phyloP scores from a whole-genome alignment of 2,113 vertebrate genomes.

The Hymenochirus boettgeri region DNA sequence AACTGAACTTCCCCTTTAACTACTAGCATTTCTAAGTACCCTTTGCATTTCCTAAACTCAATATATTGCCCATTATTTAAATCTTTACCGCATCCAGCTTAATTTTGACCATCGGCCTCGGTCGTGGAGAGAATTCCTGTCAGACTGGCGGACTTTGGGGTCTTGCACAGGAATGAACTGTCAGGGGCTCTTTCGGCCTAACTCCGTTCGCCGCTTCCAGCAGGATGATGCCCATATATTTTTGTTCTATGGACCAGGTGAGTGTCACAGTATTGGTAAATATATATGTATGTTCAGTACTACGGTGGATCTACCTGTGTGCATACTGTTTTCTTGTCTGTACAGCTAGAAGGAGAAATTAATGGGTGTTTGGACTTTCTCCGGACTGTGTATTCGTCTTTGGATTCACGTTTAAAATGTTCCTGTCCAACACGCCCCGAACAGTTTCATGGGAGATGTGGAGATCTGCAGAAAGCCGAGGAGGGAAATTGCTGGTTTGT shows the following conservation, averaged over 20 bases:
- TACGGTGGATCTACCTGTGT: too few species aligned
- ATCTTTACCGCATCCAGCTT: too few species aligned
- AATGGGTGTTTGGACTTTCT: constrained; percentile 81
- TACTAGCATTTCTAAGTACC: too few species aligned
- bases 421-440: constrained; percentile 75
- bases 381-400: constrained; percentile 70
- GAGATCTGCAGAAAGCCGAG: constrained; percentile 80
- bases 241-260: constrained; percentile 82
- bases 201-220: constrained; percentile 78
- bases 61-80: too few species aligned
- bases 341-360: constrained; percentile 79
- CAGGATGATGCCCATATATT: constrained; percentile 92
- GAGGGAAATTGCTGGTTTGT: too few species aligned
- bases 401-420: constrained; percentile 83
- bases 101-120: constrained; percentile 87
- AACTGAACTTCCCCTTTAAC: too few species aligned
- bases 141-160: constrained; percentile 86
- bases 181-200: constrained; percentile 76
- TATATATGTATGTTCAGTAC: too few species aligned
- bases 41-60: too few species aligned
- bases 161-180: constrained; percentile 83
- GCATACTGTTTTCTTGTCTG: neutral
- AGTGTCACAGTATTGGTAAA: neutral
- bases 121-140: constrained; percentile 88
- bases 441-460: constrained; percentile 76